A percentile compares a stretch with the other conserved stretches of the same genome.
Evolutionary conservation across 2,888 invertebrate species (phyloP).

Genomic region (Nephrocerus scutellatus): DNA sequence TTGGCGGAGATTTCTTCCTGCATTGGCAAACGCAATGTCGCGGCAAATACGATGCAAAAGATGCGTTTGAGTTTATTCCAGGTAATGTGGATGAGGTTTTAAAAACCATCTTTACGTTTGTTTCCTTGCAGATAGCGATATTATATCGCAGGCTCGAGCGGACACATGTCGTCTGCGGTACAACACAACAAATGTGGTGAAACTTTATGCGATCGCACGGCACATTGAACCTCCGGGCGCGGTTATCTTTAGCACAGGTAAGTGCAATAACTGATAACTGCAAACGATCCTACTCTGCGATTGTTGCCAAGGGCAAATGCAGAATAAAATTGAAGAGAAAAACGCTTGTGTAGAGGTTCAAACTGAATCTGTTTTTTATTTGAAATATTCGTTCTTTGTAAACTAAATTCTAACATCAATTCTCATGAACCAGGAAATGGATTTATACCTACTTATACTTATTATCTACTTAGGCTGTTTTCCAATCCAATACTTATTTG

Average conservation of each 20-base stretch:
- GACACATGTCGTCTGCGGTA: slow-evolving; percentile 65
- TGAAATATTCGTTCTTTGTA: too few relatives aligned
- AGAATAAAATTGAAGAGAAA: too few relatives aligned
- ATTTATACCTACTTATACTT: too few relatives aligned
- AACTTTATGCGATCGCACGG: slow-evolving; percentile 56
- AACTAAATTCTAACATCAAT: too few relatives aligned
- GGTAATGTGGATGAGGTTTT: slow-evolving; percentile 23
- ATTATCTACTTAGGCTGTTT: too few relatives aligned
- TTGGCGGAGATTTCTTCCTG: slow-evolving; percentile 69
- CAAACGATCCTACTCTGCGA: too few relatives aligned
- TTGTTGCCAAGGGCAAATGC: too few relatives aligned
- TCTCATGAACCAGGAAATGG: too few relatives aligned
- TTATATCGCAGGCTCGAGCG: slow-evolving; percentile 46
- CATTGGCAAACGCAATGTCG: slow-evolving; percentile 65
- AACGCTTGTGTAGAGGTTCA: too few relatives aligned
- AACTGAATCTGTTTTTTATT: too few relatives aligned
- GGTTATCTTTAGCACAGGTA: slow-evolving; percentile 65
- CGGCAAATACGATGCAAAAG: slow-evolving; percentile 47
- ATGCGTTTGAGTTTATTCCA: slow-evolving; percentile 51
- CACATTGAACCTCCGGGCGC: slow-evolving; percentile 65
- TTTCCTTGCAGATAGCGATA: slow-evolving; percentile 39
- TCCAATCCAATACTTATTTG: too few relatives aligned
- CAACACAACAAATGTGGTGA: slow-evolving; percentile 60
- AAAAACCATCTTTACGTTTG: background rate
- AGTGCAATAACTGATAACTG: too few relatives aligned